These are phyloP conservation scores for Trichogramma dendrolimi DNA, from an alignment of 2,888 invertebrate species.

Conservation along the genomic window DNA sequence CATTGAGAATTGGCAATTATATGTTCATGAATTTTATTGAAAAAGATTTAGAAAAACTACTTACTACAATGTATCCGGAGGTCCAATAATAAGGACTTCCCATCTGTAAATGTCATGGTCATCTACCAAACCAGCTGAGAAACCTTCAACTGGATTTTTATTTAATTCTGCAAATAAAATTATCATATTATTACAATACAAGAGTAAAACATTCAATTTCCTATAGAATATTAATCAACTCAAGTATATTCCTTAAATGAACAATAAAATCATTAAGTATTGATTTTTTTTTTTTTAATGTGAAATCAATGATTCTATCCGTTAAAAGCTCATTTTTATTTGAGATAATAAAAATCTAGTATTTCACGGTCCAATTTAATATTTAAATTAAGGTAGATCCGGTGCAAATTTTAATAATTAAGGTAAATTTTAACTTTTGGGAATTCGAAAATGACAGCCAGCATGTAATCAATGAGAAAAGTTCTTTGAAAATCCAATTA, in stretches of 20 bases:
- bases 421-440: too few species aligned
- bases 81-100: slow-evolving; percentile 99
- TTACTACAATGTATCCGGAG: slow-evolving; percentile 98
- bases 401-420: too few species aligned
- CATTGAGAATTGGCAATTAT: slow-evolving; percentile 1
- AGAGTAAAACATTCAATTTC: not conserved
- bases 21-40: slow-evolving; percentile 6
- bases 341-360: too few species aligned
- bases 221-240: not conserved
- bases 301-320: too few species aligned
- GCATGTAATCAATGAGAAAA: not conserved
- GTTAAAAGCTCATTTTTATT: too few species aligned
- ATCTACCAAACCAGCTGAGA: slow-evolving; percentile 98
- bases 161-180: slow-evolving; percentile 78
- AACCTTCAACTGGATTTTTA: slow-evolving; percentile 99
- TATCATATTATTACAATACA: slow-evolving; percentile 19
- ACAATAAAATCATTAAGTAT: not conserved
- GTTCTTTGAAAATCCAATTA: not conserved
- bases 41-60: slow-evolving; percentile 50
- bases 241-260: not conserved
- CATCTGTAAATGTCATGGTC: slow-evolving; percentile 99
- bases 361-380: too few species aligned
- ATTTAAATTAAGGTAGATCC: too few species aligned
- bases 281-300: too few species aligned
- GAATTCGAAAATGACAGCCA: too few species aligned